phyloP scores from a whole-genome alignment of 2,888 invertebrate genomes.

The Nymphalis c-album region DNA sequence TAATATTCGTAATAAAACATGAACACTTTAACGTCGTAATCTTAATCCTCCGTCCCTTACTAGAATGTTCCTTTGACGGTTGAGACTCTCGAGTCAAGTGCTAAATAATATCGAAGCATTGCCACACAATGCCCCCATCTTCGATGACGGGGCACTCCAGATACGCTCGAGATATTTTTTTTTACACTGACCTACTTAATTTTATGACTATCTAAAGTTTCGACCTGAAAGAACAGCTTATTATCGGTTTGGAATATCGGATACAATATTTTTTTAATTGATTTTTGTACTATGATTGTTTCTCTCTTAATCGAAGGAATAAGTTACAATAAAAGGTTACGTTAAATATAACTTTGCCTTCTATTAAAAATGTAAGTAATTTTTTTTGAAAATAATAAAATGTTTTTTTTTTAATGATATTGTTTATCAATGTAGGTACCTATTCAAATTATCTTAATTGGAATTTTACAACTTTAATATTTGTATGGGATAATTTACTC shows the following conservation, averaged over 20 bases:
- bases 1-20: conserved; percentile 5
- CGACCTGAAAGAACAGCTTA: conserved; percentile 23
- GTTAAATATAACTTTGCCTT: too few species aligned
- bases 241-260: conserved; percentile 26
- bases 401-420: too few species aligned
- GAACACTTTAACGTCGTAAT: conserved; percentile 27
- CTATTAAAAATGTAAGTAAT: too few species aligned
- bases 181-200: conserved; percentile 37
- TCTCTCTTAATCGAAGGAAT: neutral
- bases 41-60: conserved; percentile 31
- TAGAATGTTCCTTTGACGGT: conserved; percentile 45
- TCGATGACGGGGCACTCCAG: conserved; percentile 33
- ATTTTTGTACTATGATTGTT: conserved; percentile 11
- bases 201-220: conserved; percentile 33
- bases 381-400: too few species aligned
- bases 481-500: too few species aligned
- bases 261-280: conserved; percentile 20
- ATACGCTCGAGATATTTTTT: conserved; percentile 32
- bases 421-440: too few species aligned
- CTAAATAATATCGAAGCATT: conserved; percentile 65
- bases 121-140: conserved; percentile 40
- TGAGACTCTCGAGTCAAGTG: conserved; percentile 47
- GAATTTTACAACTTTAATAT: too few species aligned
- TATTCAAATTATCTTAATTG: too few species aligned
- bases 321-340: too few species aligned